A percentile compares a stretch with the other conserved stretches of the same genome.
These are phyloP conservation scores for Grapholita molesta DNA, from an alignment of 1,140 invertebrate species.

Conservation along the genomic window DNA sequence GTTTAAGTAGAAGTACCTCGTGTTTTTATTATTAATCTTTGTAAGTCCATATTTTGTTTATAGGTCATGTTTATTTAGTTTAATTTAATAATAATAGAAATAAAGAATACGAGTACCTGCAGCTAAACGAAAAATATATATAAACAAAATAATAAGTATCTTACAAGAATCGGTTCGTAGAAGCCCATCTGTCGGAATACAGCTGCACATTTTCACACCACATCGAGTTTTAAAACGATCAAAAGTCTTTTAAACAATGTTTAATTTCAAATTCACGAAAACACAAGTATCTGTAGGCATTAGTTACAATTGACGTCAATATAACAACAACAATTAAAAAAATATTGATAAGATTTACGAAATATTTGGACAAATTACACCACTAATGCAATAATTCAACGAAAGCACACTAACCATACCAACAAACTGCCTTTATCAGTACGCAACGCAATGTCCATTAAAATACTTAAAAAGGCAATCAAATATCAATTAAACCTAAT, in stretches of 20 bases:
- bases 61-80: not conserved
- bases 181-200: not conserved
- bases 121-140: not conserved
- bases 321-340: not conserved
- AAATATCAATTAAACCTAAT: not conserved
- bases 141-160: not conserved
- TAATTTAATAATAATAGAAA: too few species aligned
- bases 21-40: not conserved
- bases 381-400: too few species aligned
- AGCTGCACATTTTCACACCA: slow-evolving; percentile 10
- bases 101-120: too few species aligned
- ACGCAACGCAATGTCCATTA: too few species aligned
- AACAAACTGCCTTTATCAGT: too few species aligned
- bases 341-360: not conserved
- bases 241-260: not conserved
- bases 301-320: not conserved
- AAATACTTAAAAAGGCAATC: not conserved
- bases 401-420: too few species aligned
- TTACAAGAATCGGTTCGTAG: not conserved
- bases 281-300: not conserved
- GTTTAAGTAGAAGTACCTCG: not conserved
- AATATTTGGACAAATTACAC: not conserved
- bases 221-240: not conserved
- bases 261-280: not conserved
- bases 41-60: not conserved